These are phyloP conservation scores for Alosa alosa DNA, from an alignment of 2,113 vertebrate genomes.

Conservation along the genomic window DNA sequence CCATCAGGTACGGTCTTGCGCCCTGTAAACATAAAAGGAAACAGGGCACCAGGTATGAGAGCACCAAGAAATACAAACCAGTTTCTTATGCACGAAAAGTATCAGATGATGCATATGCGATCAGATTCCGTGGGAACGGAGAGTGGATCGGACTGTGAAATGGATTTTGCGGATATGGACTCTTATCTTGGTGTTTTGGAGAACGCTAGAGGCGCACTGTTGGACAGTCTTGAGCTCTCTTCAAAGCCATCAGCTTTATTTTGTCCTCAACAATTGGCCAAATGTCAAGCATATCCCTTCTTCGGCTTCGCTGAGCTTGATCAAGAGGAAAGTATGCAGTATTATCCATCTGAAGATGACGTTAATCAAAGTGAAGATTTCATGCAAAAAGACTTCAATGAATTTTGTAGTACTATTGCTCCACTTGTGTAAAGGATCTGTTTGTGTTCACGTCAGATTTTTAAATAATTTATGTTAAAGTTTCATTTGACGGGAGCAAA, in stretches of 20 bases:
- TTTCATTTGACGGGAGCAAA: constrained; percentile 14
- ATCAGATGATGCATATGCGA: constrained; percentile 82
- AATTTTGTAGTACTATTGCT: constrained; percentile 78
- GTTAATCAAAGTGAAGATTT: constrained; percentile 81
- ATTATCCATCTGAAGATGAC: constrained; percentile 84
- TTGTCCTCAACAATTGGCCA: not conserved
- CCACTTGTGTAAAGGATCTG: constrained; percentile 43
- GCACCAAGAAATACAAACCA: constrained; percentile 88
- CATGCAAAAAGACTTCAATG: constrained; percentile 84
- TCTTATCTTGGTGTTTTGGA: constrained; percentile 82
- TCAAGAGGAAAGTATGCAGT: constrained; percentile 82
- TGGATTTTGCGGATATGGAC: constrained; percentile 83
- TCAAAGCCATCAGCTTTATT: constrained; percentile 33
- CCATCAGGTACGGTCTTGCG: constrained; percentile 60
- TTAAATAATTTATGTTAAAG: not conserved
- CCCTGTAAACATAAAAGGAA: constrained; percentile 78
- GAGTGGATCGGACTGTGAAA: constrained; percentile 80
- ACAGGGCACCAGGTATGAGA: constrained; percentile 77
- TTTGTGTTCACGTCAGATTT: not conserved
- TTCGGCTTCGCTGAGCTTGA: constrained; percentile 37
- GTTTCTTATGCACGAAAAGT: constrained; percentile 86
- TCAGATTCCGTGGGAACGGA: constrained; percentile 84
- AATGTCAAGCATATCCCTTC: constrained; percentile 32
- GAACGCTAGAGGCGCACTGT: constrained; percentile 79
- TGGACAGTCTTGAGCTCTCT: constrained; percentile 64